A percentile compares a stretch with the other conserved stretches of the same genome.
Conservation (phyloP, 2,113 vertebrate genomes). For the Mormyrus iriodes region DNA sequence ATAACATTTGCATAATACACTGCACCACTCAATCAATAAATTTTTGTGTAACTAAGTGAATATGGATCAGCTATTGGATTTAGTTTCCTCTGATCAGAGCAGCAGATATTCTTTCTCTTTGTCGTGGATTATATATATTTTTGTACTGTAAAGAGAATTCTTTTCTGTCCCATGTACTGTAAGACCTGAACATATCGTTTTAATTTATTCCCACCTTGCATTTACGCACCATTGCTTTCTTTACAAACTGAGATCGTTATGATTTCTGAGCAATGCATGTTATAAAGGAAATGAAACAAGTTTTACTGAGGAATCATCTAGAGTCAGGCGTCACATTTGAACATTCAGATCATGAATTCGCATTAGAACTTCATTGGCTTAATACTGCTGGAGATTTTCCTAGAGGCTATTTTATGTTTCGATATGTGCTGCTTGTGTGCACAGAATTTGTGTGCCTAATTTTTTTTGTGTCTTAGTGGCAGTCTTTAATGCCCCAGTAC, state of each 20-base stretch:
- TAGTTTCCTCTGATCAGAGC: constrained; percentile 1
- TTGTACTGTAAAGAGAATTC: constrained; percentile 9
- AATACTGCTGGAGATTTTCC: neutral
- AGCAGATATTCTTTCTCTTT: neutral
- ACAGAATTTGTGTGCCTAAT: neutral
- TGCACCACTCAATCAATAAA: neutral
- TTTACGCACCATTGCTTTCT: neutral
- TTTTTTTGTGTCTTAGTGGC: neutral
- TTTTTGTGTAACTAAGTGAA: neutral
- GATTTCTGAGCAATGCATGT: neutral
- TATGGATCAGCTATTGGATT: neutral
- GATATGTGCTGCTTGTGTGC: neutral
- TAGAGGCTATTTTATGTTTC: neutral
- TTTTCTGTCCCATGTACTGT: constrained; percentile 16
- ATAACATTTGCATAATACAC: constrained; percentile 9
- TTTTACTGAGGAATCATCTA: neutral
- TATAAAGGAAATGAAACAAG: neutral
- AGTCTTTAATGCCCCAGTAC: neutral
- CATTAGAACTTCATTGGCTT: neutral
- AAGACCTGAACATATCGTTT: constrained; percentile 4
- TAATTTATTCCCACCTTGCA: constrained; percentile 15
- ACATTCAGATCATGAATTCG: neutral
- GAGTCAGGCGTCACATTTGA: neutral
- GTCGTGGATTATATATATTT: constrained; percentile 2
- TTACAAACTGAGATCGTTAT: neutral